A percentile compares a stretch with the other conserved stretches of the same genome.
phyloP scores from a whole-genome alignment of 1,140 invertebrate species.

The Bombus terrestris region DNA sequence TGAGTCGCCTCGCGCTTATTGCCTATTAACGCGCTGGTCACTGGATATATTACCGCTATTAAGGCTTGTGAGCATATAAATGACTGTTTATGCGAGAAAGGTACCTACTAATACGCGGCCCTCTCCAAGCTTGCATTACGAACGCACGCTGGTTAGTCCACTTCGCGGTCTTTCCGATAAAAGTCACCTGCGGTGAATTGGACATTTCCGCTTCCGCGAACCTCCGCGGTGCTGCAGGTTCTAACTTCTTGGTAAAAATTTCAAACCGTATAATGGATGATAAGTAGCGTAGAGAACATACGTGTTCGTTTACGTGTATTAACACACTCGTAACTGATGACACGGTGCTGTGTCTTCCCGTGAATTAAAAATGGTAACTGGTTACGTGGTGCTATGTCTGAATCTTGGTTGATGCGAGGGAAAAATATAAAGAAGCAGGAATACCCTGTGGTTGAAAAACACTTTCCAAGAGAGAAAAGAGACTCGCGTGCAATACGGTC shows the following conservation, averaged over 20 bases:
- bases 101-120: conserved; percentile 7
- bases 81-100: conserved; percentile 27
- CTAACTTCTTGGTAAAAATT: background rate
- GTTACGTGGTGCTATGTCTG: background rate
- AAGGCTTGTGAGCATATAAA: conserved; percentile 27
- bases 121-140: background rate
- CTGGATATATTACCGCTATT: conserved; percentile 46
- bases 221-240: too few species aligned
- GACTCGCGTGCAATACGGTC: background rate
- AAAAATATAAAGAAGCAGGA: background rate
- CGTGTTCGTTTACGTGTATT: background rate
- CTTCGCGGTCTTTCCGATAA: background rate
- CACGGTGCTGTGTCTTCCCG: background rate
- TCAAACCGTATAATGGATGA: background rate
- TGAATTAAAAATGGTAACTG: background rate
- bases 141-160: background rate
- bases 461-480: background rate
- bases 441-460: background rate
- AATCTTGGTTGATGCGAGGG: background rate
- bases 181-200: background rate
- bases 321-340: background rate
- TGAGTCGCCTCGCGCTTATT: conserved; percentile 15
- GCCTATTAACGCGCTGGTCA: conserved; percentile 38
- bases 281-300: background rate
- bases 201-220: conserved; percentile 36